Evolutionary conservation across 2,113 vertebrate genomes (phyloP).

Genomic region (Datnioides undecimradiatus): DNA sequence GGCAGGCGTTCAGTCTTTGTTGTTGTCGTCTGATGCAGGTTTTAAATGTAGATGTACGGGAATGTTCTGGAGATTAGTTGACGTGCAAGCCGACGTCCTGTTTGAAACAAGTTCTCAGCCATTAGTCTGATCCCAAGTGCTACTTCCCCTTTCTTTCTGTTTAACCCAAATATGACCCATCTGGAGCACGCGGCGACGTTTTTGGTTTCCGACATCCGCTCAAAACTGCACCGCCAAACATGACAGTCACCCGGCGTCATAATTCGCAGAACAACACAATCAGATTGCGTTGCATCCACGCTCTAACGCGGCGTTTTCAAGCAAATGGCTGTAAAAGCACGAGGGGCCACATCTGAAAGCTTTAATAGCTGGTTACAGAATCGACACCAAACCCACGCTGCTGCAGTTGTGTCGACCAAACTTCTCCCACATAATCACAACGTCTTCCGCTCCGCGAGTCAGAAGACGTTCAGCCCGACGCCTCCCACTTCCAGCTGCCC

Average conservation of each 20-base stretch:
- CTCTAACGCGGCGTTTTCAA: neutral
- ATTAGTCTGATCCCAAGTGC: neutral
- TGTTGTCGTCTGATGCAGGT: neutral
- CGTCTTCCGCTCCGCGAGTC: slow-evolving; percentile 46
- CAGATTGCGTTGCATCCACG: neutral
- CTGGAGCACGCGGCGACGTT: neutral
- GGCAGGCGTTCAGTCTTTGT: neutral
- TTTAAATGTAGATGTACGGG: neutral
- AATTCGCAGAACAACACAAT: neutral
- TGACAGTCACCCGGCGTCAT: neutral
- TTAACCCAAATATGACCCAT: neutral
- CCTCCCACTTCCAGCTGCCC: slow-evolving; percentile 79
- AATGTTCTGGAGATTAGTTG: too few relatives aligned
- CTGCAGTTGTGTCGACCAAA: slow-evolving; percentile 54
- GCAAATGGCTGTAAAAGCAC: neutral
- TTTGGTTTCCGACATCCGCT: neutral
- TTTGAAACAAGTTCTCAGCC: neutral
- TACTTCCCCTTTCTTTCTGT: neutral
- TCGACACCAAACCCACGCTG: slow-evolving; percentile 59
- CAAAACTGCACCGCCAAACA: neutral
- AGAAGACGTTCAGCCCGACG: slow-evolving; percentile 53
- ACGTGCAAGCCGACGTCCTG: neutral
- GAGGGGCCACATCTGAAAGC: neutral
- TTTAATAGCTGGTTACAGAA: too few relatives aligned
- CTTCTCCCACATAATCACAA: slow-evolving; percentile 65